Percentiles rank a stretch among this genome's conserved stretches.
These are phyloP conservation scores for Muraenolepis orangiensis DNA, from an alignment of 2,797 vertebrate genomes.

Conservation along the genomic window DNA sequence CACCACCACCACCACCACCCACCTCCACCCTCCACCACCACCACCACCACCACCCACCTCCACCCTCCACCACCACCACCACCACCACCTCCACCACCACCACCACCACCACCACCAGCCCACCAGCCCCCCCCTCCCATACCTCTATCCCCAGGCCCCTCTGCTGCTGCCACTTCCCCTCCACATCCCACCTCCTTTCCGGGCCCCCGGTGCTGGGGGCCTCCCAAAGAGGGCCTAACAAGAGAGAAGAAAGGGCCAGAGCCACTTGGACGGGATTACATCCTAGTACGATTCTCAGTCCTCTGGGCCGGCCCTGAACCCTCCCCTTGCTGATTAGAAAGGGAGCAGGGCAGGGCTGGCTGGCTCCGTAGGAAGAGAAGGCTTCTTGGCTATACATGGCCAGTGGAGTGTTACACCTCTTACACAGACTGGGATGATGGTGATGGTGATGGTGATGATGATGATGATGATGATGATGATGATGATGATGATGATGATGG, in stretches of 20 bases:
- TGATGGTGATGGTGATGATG: too few species aligned
- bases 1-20: constrained; percentile 44
- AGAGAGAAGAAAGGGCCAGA: constrained; percentile 78
- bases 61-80: constrained; percentile 21
- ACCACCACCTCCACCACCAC: constrained; percentile 8
- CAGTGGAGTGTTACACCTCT: constrained; percentile 69
- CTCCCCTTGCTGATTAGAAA: constrained; percentile 71
- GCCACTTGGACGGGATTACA: constrained; percentile 82
- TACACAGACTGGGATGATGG: constrained; percentile 56
- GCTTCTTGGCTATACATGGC: constrained; percentile 54
- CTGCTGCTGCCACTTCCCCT: constrained; percentile 80
- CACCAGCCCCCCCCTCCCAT: constrained; percentile 31
- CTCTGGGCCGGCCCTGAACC: constrained; percentile 65
- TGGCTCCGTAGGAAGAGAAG: constrained; percentile 55
- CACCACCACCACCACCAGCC: constrained; percentile 12
- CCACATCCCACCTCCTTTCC: constrained; percentile 76
- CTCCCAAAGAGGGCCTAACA: constrained; percentile 82
- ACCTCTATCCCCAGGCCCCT: constrained; percentile 53
- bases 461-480: too few species aligned
- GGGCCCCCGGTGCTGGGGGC: constrained; percentile 73
- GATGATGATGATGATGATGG: too few species aligned
- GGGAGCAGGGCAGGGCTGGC: constrained; percentile 68
- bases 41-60: constrained; percentile 80
- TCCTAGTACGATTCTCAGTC: constrained; percentile 73
- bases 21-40: constrained; percentile 75